Evolutionary conservation across 2,888 invertebrate species (phyloP).

Genomic region (Perizoma flavofasciatum): DNA sequence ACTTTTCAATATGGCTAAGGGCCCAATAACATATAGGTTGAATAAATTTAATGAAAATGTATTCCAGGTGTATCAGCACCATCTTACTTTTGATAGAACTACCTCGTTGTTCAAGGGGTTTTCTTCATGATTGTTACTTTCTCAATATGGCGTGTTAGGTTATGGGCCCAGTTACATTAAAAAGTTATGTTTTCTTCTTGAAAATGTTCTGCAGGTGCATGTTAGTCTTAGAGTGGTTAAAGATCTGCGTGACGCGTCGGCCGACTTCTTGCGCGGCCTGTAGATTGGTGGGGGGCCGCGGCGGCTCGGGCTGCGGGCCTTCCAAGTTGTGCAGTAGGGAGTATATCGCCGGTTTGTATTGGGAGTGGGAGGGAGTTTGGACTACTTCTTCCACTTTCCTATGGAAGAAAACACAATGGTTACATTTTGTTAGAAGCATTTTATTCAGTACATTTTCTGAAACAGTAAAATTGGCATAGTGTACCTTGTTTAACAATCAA

Average conservation of each 20-base stretch:
- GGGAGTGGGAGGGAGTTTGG: conserved; percentile 60
- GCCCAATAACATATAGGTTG: too few species aligned
- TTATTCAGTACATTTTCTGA: too few species aligned
- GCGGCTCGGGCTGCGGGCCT: conserved; percentile 45
- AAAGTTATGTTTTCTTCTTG: conserved; percentile 74
- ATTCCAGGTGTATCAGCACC: too few species aligned
- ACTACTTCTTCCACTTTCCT: conserved; percentile 75
- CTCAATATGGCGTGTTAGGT: too few species aligned
- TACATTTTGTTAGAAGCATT: neutral
- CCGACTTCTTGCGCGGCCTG: conserved; percentile 75
- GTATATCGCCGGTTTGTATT: conserved; percentile 71
- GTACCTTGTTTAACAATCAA: too few species aligned
- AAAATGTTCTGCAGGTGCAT: conserved; percentile 79
- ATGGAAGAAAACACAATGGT: conserved; percentile 4
- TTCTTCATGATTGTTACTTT: too few species aligned
- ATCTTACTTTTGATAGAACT: too few species aligned
- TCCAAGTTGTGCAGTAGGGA: conserved; percentile 66
- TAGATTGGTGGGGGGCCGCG: conserved; percentile 56
- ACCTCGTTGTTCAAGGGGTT: too few species aligned
- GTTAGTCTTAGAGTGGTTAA: conserved; percentile 75
- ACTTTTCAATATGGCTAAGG: too few species aligned
- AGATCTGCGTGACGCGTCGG: conserved; percentile 75
- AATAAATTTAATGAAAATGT: too few species aligned
- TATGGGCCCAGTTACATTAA: conserved; percentile 6
- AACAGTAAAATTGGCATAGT: too few species aligned